Conservation (phyloP, 2,797 vertebrate genomes). For the Sternotherus odoratus region DNA sequence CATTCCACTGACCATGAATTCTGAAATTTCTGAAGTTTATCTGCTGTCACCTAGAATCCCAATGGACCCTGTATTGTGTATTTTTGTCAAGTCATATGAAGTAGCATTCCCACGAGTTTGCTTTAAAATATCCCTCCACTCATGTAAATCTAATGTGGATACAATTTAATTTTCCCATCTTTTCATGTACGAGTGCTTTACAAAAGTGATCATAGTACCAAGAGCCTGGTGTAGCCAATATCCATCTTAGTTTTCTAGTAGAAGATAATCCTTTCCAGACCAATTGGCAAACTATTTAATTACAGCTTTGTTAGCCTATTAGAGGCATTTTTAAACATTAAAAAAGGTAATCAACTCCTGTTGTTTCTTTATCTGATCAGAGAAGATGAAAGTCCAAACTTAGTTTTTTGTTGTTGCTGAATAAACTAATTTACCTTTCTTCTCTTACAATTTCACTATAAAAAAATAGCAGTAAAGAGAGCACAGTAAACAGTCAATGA, state of each 20-base stretch:
- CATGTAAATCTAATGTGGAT: fast-evolving
- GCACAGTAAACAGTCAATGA: neutral
- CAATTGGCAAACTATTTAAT: neutral
- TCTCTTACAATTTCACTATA: neutral
- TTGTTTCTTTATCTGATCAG: neutral
- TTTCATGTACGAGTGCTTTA: neutral
- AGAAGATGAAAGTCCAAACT: neutral
- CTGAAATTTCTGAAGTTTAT: neutral
- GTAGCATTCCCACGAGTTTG: fast-evolving
- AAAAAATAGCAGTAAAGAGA: neutral
- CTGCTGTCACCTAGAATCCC: neutral
- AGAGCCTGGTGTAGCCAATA: neutral
- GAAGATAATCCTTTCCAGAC: fast-evolving
- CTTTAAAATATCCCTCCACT: neutral
- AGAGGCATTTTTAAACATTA: neutral
- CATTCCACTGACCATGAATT: neutral
- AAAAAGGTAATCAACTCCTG: fast-evolving
- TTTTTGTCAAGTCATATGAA: fast-evolving
- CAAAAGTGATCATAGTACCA: neutral
- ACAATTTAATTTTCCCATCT: neutral
- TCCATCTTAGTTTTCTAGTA: neutral
- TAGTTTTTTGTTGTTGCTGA: fast-evolving
- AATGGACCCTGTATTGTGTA: neutral
- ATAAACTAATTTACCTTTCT: neutral
- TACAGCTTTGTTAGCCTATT: neutral